phyloP scores from a whole-genome alignment of 1,140 invertebrate genomes.

The Megalopta genalis region DNA sequence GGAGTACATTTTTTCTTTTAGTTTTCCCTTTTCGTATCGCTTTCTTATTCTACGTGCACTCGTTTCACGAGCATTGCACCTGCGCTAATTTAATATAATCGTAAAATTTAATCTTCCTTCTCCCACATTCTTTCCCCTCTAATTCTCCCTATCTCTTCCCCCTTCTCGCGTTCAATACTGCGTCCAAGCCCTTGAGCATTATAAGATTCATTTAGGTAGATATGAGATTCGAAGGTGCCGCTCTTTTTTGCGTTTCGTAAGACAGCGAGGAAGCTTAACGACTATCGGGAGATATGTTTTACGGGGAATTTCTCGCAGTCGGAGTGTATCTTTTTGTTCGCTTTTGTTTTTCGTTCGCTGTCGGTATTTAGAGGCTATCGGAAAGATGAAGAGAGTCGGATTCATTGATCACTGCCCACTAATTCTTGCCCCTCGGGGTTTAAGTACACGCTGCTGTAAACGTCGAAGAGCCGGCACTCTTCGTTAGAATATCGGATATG shows the following conservation, averaged over 20 bases:
- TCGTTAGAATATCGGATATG: constrained; percentile 63
- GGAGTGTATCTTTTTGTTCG: background rate
- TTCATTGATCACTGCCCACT: constrained; percentile 39
- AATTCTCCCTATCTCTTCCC: background rate
- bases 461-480: constrained; percentile 19
- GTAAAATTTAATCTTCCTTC: constrained; percentile 18
- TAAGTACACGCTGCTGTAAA: constrained; percentile 56
- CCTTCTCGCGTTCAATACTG: constrained; percentile 41
- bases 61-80: constrained; percentile 60
- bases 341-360: background rate
- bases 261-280: constrained; percentile 29
- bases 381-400: constrained; percentile 26
- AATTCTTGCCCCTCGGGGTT: background rate
- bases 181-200: constrained; percentile 68
- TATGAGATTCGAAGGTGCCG: constrained; percentile 41
- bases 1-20: constrained; percentile 5
- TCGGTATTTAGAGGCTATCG: background rate
- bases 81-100: constrained; percentile 48
- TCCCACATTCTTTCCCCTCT: no score
- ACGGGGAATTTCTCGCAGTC: background rate
- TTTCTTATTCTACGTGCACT: constrained; percentile 49
- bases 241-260: constrained; percentile 4
- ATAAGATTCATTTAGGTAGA: constrained; percentile 38
- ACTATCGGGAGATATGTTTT: constrained; percentile 40
- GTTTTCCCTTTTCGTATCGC: no score